Evolutionary conservation across 2,888 invertebrate genomes (phyloP).

Genomic region (Cephalotes varians): DNA sequence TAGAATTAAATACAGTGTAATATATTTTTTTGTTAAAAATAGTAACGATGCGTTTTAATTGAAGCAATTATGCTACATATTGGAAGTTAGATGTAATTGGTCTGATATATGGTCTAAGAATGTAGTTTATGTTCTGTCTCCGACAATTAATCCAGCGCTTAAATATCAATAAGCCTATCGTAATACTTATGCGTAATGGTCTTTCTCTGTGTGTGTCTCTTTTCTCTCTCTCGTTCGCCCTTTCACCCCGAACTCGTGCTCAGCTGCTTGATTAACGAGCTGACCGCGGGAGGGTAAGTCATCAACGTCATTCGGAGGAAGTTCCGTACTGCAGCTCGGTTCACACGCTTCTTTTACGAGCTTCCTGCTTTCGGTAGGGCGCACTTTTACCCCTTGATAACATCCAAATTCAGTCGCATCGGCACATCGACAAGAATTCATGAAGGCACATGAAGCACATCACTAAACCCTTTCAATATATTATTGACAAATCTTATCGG

Average conservation of each 20-base stretch:
- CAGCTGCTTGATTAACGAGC: constrained; percentile 96
- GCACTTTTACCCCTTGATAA: constrained; percentile 70
- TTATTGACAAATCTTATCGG: not conserved
- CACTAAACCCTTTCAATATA: constrained; percentile 7
- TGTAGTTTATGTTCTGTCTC: constrained; percentile 2
- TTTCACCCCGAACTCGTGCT: constrained; percentile 85
- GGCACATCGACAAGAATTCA: constrained; percentile 66
- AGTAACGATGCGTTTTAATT: not conserved
- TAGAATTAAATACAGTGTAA: not conserved
- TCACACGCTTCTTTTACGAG: constrained; percentile 77
- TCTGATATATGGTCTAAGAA: constrained; percentile 28
- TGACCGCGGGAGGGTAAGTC: constrained; percentile 93
- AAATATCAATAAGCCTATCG: constrained; percentile 68
- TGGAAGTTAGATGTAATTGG: not conserved
- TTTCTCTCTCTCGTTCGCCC: constrained; percentile 84
- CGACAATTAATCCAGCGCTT: constrained; percentile 61
- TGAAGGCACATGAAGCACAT: constrained; percentile 54
- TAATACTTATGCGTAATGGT: constrained; percentile 81
- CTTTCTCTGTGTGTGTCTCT: constrained; percentile 85
- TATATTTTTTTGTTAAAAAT: not conserved
- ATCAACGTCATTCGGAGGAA: constrained; percentile 79
- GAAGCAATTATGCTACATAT: not conserved
- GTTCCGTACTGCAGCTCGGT: constrained; percentile 79
- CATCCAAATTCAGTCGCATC: constrained; percentile 57
- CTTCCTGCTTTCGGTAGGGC: constrained; percentile 76